These are phyloP conservation scores for Chrysoperla carnea DNA, from an alignment of 1,140 invertebrate species.

Conservation along the genomic window DNA sequence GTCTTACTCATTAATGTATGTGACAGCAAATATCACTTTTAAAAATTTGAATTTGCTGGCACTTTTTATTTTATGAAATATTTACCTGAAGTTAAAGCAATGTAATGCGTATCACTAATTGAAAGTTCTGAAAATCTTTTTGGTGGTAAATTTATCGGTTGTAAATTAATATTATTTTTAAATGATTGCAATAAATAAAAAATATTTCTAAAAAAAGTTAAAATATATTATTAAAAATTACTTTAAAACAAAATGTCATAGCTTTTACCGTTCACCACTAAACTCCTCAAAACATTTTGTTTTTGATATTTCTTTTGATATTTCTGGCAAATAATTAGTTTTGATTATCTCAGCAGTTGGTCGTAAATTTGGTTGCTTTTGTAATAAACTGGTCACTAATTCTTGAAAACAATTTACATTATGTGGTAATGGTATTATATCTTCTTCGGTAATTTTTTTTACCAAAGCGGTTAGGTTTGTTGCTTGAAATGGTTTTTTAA, in stretches of 20 bases:
- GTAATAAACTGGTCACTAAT: too few species aligned
- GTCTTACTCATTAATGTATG: too few species aligned
- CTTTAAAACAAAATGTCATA: too few species aligned
- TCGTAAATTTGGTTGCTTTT: too few species aligned
- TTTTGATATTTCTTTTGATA: too few species aligned
- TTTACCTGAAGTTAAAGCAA: slow-evolving; percentile 40
- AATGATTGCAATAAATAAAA: slow-evolving; percentile 36
- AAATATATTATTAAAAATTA: slow-evolving; percentile 1
- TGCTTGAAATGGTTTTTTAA: slow-evolving; percentile 62
- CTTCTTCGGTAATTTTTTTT: slow-evolving; percentile 57
- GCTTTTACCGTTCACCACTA: too few species aligned
- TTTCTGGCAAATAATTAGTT: too few species aligned
- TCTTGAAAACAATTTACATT: too few species aligned
- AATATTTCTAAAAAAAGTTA: slow-evolving; percentile 27
- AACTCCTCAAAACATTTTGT: too few species aligned
- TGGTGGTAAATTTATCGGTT: slow-evolving; percentile 33
- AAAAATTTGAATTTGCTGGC: too few species aligned
- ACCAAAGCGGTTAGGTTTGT: slow-evolving; percentile 57
- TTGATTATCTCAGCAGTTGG: too few species aligned
- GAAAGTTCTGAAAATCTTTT: slow-evolving; percentile 35
- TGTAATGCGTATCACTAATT: slow-evolving; percentile 45
- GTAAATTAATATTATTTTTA: slow-evolving; percentile 29
- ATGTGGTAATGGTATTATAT: not conserved
- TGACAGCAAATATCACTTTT: too few species aligned
- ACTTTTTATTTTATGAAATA: not conserved